Base-by-base conservation (phyloP, 2,113 vertebrate species). In the Acrocephalus arundinaceus region DNA sequence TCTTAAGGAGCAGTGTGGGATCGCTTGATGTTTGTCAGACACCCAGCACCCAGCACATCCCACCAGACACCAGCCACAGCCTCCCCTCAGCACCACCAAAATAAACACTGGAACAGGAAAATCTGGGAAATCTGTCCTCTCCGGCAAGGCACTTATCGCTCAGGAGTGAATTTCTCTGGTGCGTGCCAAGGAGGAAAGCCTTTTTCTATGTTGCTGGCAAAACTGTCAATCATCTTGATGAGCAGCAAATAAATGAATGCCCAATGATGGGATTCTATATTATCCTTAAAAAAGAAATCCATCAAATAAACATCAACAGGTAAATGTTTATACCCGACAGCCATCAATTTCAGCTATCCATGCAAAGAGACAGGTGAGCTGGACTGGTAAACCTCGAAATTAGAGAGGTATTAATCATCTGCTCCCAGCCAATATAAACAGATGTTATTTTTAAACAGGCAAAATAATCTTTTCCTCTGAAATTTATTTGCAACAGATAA, bases 381-480 rank as follows among this genome's bases (percentile, higher is more conserved):
- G 98, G 98, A 98, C 98, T 98, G 97, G 97, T 98, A 98, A 98
- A 98, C 98, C 98, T 98, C 98, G 98, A 98, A 98, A 98, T 98
- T 98, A 98, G 97, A 98, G 97, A 90, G 85, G 97, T 97, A 98
- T 98, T 98, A 98, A 98, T 98, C 97, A 97, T 98, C 97, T 97
- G 96, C 96, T 98, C 96, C 96, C 96, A 98, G 98, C 97, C 97
- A 98, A 97, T 97, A 97, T 97, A 98, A 98, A 98, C 98, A 98
- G 97, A 98, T 98, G 98, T 98, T 97, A 97, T 98, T 98, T 98
- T 97, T 97, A 98, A 98, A 97, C 94, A 97, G 97, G 96, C 92
- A 98, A 97, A 98, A 98, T 97, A 97, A 97, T 97, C 97, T 97
- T 97, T 98, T 98, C 97, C 96, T 97, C 96, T 97, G 96, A 98